A percentile compares a stretch with the other conserved stretches of the same genome.
Evolutionary conservation across 30 jellyfish, hydroid and myxozoan species (phyloP).

Genomic region (Rhopilema esculentum): DNA sequence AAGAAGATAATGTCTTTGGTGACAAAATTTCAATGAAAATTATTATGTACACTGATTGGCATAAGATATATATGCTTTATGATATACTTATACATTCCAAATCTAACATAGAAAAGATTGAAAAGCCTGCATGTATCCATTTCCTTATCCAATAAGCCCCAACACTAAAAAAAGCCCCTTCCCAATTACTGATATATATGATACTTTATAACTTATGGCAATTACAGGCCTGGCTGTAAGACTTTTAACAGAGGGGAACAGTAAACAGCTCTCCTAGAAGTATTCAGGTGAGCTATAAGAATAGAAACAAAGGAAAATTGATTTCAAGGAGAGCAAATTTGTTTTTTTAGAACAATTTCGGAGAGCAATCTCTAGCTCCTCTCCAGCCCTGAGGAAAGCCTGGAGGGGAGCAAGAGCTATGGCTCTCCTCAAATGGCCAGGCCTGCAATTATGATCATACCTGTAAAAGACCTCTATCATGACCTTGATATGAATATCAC

Average conservation of each 20-base stretch:
- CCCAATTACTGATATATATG: background rate
- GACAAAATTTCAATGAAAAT: background rate
- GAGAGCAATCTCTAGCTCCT: background rate
- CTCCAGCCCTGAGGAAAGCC: background rate
- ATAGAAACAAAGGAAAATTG: background rate
- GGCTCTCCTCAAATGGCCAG: conserved; percentile 16
- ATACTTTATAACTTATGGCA: background rate
- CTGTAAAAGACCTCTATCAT: background rate
- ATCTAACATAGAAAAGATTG: background rate
- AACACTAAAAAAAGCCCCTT: background rate
- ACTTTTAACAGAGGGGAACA: background rate
- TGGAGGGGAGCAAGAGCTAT: conserved; percentile 16
- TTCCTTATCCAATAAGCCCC: background rate
- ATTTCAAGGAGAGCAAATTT: background rate
- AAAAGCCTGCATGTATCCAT: background rate
- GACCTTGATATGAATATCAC: background rate
- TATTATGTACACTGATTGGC: background rate
- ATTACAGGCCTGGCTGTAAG: background rate
- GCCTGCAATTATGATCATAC: background rate
- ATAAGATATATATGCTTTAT: background rate
- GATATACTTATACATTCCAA: background rate
- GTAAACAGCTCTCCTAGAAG: background rate
- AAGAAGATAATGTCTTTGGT: background rate
- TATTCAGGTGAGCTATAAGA: background rate
- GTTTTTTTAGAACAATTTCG: background rate